Conservation (phyloP, 37 sponge, comb jelly and placozoan species). For the Eunapius fragilis region DNA sequence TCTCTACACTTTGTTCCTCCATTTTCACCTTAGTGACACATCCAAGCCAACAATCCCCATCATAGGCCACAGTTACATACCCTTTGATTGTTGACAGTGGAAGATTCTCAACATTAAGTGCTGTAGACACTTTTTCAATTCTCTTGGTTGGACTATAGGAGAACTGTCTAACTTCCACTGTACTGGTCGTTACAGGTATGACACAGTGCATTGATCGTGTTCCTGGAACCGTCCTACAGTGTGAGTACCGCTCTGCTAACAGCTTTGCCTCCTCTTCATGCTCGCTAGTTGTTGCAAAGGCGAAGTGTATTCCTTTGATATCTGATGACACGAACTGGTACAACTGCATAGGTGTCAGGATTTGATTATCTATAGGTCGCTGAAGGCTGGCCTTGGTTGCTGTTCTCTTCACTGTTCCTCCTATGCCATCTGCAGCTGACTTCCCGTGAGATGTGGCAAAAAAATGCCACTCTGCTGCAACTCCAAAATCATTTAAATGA, state of each 20-base stretch:
- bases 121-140: background rate
- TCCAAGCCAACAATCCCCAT: background rate
- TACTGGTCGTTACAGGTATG: constrained; percentile 1
- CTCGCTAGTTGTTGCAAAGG: constrained; percentile 15
- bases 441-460: constrained; percentile 50
- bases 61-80: background rate
- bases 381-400: constrained; percentile 58
- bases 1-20: constrained; percentile 4
- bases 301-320: constrained; percentile 23
- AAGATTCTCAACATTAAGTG: background rate
- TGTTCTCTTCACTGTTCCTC: constrained; percentile 62
- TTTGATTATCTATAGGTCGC: constrained; percentile 37
- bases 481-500: constrained; percentile 25
- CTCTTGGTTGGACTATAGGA: background rate
- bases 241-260: background rate
- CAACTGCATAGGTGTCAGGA: constrained; percentile 56
- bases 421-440: constrained; percentile 60
- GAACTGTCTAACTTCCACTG: background rate
- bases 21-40: background rate
- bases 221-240: constrained; percentile 24
- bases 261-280: constrained; percentile 6
- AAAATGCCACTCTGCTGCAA: constrained; percentile 32
- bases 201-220: constrained; percentile 1
- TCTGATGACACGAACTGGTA: constrained; percentile 33
- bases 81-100: background rate